phyloP scores from a whole-genome alignment of 2,113 vertebrate species.

The Neogale vison region DNA sequence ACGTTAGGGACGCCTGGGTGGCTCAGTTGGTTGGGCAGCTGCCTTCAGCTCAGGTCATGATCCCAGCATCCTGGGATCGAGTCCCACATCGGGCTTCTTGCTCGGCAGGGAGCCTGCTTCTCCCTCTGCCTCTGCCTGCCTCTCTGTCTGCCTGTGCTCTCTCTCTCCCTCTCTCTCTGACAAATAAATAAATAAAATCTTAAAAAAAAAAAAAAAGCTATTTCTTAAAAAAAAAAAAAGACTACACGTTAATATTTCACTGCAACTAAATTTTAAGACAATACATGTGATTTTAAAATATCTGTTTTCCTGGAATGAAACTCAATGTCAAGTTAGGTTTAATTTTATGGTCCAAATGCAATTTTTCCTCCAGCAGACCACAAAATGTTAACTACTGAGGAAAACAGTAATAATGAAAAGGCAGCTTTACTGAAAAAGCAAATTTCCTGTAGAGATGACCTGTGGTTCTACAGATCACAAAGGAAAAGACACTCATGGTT shows the following conservation, averaged over 20 bases:
- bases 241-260: slow-evolving; percentile 19
- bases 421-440: slow-evolving; percentile 46
- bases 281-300: slow-evolving; percentile 49
- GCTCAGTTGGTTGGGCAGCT: too few relatives aligned
- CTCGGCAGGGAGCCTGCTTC: too few relatives aligned
- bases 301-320: slow-evolving; percentile 48
- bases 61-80: too few relatives aligned
- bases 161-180: too few relatives aligned
- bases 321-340: slow-evolving; percentile 42
- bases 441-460: slow-evolving; percentile 68
- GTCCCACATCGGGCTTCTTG: too few relatives aligned
- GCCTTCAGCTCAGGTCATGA: too few relatives aligned
- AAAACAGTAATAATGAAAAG: slow-evolving; percentile 56
- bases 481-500: slow-evolving; percentile 67
- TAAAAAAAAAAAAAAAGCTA: too few relatives aligned
- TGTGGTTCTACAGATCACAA: slow-evolving; percentile 56
- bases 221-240: too few relatives aligned
- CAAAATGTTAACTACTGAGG: slow-evolving; percentile 66
- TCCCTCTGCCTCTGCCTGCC: too few relatives aligned
- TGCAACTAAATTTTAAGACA: slow-evolving; percentile 54
- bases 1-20: too few relatives aligned
- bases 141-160: too few relatives aligned
- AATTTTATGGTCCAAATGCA: slow-evolving; percentile 41
- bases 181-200: too few relatives aligned
- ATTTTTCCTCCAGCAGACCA: slow-evolving; percentile 40